These are phyloP conservation scores for Balaenoptera acutorostrata DNA, from an alignment of 2,113 vertebrate species.

Conservation along the genomic window DNA sequence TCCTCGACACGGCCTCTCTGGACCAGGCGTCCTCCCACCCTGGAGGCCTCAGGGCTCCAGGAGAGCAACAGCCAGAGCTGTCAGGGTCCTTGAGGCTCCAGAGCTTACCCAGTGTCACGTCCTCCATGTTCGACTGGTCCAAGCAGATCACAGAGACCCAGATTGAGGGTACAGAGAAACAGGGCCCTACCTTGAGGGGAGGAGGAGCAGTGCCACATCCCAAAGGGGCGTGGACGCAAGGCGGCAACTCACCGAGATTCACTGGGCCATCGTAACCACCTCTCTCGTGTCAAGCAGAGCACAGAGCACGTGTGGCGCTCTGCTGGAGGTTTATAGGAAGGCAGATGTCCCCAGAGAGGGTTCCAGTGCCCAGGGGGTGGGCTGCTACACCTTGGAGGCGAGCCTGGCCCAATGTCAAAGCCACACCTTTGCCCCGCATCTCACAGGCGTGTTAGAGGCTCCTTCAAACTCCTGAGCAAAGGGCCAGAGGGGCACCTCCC, in stretches of 20 bases:
- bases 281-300: neutral
- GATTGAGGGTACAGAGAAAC: neutral
- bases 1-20: neutral
- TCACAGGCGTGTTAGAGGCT: neutral
- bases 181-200: neutral
- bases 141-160: neutral
- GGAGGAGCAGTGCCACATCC: rapidly evolving
- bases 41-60: neutral
- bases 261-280: neutral
- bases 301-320: neutral
- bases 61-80: too few species aligned
- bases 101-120: neutral
- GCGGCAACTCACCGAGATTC: neutral
- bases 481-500: rapidly evolving
- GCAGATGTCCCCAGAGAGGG: neutral
- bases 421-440: neutral
- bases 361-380: neutral
- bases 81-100: neutral
- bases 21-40: neutral
- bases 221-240: neutral
- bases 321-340: neutral
- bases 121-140: neutral
- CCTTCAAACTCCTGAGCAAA: neutral
- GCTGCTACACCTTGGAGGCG: neutral
- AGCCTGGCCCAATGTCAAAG: neutral